A percentile compares a stretch with the other conserved stretches of the same genome.
Conservation (phyloP, 2,797 vertebrate genomes). For the Martes flavigula region DNA sequence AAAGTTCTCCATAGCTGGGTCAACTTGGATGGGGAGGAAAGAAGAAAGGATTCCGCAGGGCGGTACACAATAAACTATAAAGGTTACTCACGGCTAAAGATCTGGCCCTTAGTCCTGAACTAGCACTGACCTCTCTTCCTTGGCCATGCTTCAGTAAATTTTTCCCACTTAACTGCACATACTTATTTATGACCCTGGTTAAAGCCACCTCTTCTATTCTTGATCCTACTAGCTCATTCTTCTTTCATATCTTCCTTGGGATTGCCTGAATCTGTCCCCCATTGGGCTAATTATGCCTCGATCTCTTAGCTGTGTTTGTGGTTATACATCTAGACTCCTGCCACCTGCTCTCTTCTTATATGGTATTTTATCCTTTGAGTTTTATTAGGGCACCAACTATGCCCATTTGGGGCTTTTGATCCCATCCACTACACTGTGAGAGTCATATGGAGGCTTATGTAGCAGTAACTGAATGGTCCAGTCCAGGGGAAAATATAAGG, state of each 20-base stretch:
- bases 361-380: neutral
- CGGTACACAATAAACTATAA: neutral
- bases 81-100: neutral
- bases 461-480: neutral
- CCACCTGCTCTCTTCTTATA: neutral
- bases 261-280: neutral
- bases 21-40: neutral
- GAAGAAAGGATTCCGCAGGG: neutral
- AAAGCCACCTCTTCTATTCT: neutral
- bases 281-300: fast-evolving
- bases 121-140: neutral
- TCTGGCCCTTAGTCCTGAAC: neutral
- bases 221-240: too few relatives aligned
- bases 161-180: neutral
- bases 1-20: neutral
- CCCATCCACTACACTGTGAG: neutral
- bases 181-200: neutral
- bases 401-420: neutral
- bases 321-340: neutral
- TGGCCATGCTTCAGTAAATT: neutral
- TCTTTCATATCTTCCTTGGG: neutral
- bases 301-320: neutral
- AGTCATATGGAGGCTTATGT: neutral
- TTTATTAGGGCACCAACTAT: neutral
- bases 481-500: neutral